These are phyloP conservation scores for Phalanger gymnotis DNA, from an alignment of 2,797 vertebrate genomes.

Conservation along the genomic window DNA sequence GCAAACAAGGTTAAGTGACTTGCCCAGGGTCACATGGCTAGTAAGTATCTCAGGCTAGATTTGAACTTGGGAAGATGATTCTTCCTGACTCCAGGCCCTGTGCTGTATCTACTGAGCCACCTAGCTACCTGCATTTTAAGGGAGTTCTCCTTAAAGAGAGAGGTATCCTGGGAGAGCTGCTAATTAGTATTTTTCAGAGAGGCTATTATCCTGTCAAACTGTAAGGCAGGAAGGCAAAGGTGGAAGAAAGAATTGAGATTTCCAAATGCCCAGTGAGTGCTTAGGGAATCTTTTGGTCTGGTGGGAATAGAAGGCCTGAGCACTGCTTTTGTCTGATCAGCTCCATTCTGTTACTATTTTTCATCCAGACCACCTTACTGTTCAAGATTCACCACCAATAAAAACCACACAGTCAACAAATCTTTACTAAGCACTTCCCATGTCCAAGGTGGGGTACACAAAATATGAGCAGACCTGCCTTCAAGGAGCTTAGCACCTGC, in stretches of 20 bases:
- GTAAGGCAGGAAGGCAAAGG: not conserved
- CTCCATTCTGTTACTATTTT: not conserved
- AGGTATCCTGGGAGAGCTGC: not conserved
- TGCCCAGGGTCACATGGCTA: not conserved
- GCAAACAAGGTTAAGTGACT: not conserved
- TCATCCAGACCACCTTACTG: not conserved
- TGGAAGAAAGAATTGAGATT: not conserved
- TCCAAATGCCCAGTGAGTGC: not conserved
- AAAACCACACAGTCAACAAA: not conserved
- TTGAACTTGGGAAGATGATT: not conserved
- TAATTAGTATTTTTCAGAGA: not conserved
- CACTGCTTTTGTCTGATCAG: not conserved
- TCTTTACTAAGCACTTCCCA: not conserved
- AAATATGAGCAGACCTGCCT: not conserved
- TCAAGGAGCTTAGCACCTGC: not conserved
- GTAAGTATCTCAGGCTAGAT: not conserved
- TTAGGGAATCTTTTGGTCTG: not conserved
- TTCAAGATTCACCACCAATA: not conserved
- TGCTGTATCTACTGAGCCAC: not conserved
- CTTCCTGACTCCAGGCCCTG: not conserved
- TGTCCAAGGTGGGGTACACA: not conserved
- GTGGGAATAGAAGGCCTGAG: not conserved
- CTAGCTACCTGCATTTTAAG: not conserved
- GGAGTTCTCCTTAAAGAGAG: not conserved
- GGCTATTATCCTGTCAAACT: not conserved